Conservation (phyloP, 1,140 invertebrate species). For the Tetramorium parvispinum region DNA sequence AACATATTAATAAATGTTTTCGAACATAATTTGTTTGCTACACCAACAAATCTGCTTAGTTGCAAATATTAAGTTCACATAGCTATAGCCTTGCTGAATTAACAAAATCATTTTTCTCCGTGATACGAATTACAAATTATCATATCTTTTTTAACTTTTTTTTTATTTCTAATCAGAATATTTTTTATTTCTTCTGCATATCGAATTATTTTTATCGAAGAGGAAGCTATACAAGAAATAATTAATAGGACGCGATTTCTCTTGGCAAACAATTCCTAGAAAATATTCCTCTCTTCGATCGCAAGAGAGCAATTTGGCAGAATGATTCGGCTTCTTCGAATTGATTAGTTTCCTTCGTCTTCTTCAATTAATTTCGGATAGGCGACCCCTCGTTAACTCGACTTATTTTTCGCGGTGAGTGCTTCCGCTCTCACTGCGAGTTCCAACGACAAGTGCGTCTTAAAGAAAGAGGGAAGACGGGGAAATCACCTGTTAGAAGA, state of each 20-base stretch:
- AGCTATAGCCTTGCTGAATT: no score
- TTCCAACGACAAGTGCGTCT: not conserved
- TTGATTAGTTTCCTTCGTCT: constrained; percentile 10
- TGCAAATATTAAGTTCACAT: no score
- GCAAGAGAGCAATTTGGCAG: constrained; percentile 9
- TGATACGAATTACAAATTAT: not conserved
- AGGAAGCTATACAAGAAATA: not conserved
- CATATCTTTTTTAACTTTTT: not conserved
- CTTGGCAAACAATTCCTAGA: not conserved
- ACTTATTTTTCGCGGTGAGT: not conserved
- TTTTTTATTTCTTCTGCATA: not conserved
- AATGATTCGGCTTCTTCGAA: constrained; percentile 26
- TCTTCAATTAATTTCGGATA: not conserved
- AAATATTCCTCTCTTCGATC: not conserved
- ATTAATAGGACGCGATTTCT: not conserved
- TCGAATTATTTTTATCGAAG: not conserved
- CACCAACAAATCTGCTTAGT: no score
- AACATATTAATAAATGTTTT: no score
- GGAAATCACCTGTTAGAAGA: constrained; percentile 59
- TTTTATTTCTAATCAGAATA: not conserved
- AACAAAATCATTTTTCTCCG: no score
- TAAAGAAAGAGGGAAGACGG: not conserved
- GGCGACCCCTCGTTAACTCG: not conserved
- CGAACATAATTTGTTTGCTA: no score
- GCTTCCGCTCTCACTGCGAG: constrained; percentile 43